These are phyloP conservation scores for Nomada fucata DNA, from an alignment of 2,888 invertebrate species.

Conservation along the genomic window DNA sequence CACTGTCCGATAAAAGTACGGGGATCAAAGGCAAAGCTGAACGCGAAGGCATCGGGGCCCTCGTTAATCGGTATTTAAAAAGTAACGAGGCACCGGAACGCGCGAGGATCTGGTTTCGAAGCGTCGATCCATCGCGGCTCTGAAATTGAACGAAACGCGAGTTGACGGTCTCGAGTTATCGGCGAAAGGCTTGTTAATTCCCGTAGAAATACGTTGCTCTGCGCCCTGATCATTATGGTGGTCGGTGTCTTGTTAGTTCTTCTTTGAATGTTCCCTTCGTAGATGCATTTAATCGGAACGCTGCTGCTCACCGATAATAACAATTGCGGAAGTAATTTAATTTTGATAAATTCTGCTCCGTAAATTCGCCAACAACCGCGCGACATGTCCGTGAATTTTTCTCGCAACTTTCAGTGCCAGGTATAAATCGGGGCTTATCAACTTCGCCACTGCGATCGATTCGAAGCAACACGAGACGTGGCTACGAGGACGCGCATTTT, in stretches of 20 bases:
- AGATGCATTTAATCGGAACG: no score
- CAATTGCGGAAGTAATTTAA: no score
- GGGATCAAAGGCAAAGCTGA: constrained; percentile 16
- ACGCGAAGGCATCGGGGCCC: constrained; percentile 12
- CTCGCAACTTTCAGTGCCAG: no score
- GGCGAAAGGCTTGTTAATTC: constrained; percentile 47
- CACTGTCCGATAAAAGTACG: neutral
- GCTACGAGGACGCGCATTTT: no score
- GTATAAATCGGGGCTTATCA: no score
- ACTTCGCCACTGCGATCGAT: no score
- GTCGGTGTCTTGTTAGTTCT: neutral
- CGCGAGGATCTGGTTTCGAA: constrained; percentile 51
- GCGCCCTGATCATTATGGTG: constrained; percentile 26
- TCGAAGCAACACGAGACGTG: no score
- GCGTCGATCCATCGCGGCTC: constrained; percentile 29
- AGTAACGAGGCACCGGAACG: constrained; percentile 61
- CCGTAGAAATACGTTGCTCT: constrained; percentile 4
- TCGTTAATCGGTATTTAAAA: constrained; percentile 68
- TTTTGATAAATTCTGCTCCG: no score
- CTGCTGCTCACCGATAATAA: no score
- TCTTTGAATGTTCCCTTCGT: no score
- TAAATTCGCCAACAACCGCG: no score
- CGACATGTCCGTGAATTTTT: no score
- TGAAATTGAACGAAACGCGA: constrained; percentile 59
- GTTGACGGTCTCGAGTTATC: constrained; percentile 46